phyloP scores from a whole-genome alignment of 23 tunicate species.

The Ascidia mentula region DNA sequence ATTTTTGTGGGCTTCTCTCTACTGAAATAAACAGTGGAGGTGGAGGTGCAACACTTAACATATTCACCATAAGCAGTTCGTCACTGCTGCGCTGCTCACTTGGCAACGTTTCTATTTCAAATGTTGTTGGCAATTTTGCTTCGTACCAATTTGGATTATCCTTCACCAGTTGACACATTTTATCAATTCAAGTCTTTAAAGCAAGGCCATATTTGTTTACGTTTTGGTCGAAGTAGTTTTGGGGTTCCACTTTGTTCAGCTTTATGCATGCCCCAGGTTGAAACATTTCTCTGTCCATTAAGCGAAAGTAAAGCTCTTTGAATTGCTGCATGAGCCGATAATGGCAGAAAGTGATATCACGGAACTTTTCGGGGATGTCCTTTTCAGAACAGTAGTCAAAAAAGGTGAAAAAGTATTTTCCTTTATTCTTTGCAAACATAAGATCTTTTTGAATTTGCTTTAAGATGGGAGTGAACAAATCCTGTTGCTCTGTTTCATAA shows the following conservation, averaged over 20 bases:
- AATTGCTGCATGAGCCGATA: conserved; percentile 54
- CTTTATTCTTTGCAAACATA: conserved; percentile 28
- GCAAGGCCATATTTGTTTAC: conserved; percentile 22
- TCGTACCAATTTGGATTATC: not conserved
- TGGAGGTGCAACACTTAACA: not conserved
- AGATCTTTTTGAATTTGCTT: conserved; percentile 31
- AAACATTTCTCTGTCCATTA: conserved; percentile 45
- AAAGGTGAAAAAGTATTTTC: conserved; percentile 57
- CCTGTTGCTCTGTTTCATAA: not conserved
- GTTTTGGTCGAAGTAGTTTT: conserved; percentile 32
- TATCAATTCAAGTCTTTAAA: conserved; percentile 29
- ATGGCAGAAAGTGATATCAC: conserved; percentile 12
- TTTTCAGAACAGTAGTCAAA: conserved; percentile 44
- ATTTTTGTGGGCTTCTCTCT: too few relatives aligned
- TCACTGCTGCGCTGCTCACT: not conserved
- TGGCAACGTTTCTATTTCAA: not conserved
- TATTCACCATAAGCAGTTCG: not conserved
- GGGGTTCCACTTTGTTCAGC: conserved; percentile 27
- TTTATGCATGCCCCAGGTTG: conserved; percentile 25
- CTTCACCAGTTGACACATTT: conserved; percentile 4
- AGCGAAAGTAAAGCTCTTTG: conserved; percentile 61
- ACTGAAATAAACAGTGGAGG: not conserved
- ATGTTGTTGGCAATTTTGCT: not conserved
- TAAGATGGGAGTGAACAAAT: conserved; percentile 52
- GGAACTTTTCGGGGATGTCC: conserved; percentile 35